phyloP scores from a whole-genome alignment of 2,797 vertebrate genomes.

The Pangasius macronema region DNA sequence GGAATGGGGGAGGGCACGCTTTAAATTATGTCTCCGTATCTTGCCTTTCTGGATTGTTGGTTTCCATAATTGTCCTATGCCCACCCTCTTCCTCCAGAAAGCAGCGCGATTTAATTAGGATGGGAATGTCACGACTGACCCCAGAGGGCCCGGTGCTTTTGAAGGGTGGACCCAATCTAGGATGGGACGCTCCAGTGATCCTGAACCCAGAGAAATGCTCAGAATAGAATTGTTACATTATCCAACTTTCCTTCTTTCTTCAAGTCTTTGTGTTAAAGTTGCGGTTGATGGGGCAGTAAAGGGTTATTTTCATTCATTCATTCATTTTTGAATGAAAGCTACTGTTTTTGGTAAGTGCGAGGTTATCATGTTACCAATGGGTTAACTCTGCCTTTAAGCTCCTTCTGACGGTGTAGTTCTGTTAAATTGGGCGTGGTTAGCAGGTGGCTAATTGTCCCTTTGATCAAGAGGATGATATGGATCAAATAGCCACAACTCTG shows the following conservation, averaged over 20 bases:
- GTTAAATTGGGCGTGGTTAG: constrained; percentile 11
- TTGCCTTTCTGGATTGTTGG: constrained; percentile 92
- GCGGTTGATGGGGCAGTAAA: background rate
- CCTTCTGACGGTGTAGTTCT: constrained; percentile 15
- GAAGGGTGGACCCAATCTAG: constrained; percentile 64
- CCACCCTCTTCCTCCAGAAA: constrained; percentile 52
- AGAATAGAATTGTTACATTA: constrained; percentile 1
- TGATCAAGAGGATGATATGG: constrained; percentile 34
- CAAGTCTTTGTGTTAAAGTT: background rate
- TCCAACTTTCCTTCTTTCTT: background rate
- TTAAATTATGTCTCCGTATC: constrained; percentile 84
- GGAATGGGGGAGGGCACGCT: constrained; percentile 59
- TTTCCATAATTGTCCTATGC: constrained; percentile 88
- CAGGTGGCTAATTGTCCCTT: constrained; percentile 45
- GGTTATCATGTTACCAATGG: background rate
- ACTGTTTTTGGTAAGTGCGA: background rate
- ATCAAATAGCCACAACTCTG: background rate
- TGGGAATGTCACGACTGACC: constrained; percentile 70
- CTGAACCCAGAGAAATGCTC: constrained; percentile 15
- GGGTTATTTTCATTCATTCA: background rate
- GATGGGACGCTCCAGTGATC: constrained; percentile 56
- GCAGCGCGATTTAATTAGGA: constrained; percentile 75
- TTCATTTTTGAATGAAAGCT: background rate
- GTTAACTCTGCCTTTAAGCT: background rate
- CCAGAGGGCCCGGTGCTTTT: constrained; percentile 61